Base-by-base conservation (phyloP, 2,113 vertebrate genomes). In the Embiotoca jacksoni region DNA sequence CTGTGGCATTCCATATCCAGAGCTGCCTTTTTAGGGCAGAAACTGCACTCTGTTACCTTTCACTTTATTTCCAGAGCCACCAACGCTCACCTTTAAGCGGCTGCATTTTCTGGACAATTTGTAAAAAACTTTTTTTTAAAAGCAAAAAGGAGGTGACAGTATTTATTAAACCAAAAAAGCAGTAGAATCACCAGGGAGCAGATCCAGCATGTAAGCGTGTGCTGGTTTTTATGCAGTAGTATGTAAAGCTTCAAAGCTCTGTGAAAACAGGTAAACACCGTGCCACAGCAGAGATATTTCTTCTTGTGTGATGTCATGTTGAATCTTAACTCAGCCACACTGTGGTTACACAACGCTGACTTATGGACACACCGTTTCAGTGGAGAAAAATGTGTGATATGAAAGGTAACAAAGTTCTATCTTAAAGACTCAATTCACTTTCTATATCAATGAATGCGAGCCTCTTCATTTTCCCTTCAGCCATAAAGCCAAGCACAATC, bases 1-100 rank as follows among this genome's bases (percentile, higher is more conserved):
- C 86, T 86, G 87, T 89, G 90, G 88, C 90, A 87, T 92, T 93
- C 93, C 92, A 88, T 63, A 88, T 91, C 82, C 87, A 88, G 77
- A 91, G 86, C 91, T 94, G 89, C 92, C 94, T 94, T 94, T 94
- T 95, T 94, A 95, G 94, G 94, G 92, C 92, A 94, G 93, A 94
- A 94, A 91, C 79, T 85, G 72, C 78, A 73, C 90, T 85, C 83
- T 89, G 81, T 90, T 91, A 92, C 91, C 92, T 93, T 92, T 91
- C 86, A 69, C 80, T 89, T 91, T 78, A 90, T 87, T 89, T 89
- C 81, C 83, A 84, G 85, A 74, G 77, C 80, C 87, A 80, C 90
- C 89, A 90, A 91, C 86, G 91, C 84, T 92, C 86, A 92, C 86
- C 89, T 89, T 87, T 58, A 23, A 23, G 23, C 81, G 75, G 69